Evolutionary conservation across 2,797 vertebrate species (phyloP), one percentile per base, ranked within the genome.

Genomic region (Hyperoplus immaculatus): DNA sequence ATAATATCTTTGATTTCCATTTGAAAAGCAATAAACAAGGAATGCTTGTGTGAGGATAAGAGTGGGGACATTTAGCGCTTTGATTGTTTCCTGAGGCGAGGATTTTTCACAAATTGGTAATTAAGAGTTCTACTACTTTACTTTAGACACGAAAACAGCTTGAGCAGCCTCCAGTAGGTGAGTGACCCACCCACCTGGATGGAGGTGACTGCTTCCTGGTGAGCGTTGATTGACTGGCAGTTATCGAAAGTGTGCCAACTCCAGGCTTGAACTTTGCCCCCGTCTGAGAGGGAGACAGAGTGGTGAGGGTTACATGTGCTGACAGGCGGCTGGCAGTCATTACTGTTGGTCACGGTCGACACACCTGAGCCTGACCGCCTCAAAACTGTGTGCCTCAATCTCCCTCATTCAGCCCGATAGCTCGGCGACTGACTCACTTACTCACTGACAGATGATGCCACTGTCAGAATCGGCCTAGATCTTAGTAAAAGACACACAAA

Each of bases 211-310:
- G 93, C 90, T 65, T 96, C 95, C 86, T 93, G 91, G 83, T 96
- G 95, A 62, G 92, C 93, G 53, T 94, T 95, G 89, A 95, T 76
- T 80, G 96, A 96, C 81, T 95, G 95, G 89, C 94, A 92, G 93
- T 93, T 95, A 45, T 95, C 90, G 64, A 95, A 94, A 67, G 93
- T 93, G 80, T 88, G 84, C 94, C 95, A 96, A 93, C 92, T 94
- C 95, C 96, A 96, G 78, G 92, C 94, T 72, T 96, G 96, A 88
- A 96, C 93, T 87, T 96, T 96, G 60, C 96, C 96, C 68, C 93
- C 96, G 14, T 96, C 96, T 96, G 91, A 49, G 63, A 9, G 69
- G 78, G 83, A 68, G 91, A 86, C 69, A 85, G 82, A 87, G 82
- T 67, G 29, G 89, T 81, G 90, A 90, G 86, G 89, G 89, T 92